Percentiles rank a stretch among this genome's conserved stretches.
Evolutionary conservation across 2,888 invertebrate species (phyloP).

Genomic region (Drosophila prolongata): DNA sequence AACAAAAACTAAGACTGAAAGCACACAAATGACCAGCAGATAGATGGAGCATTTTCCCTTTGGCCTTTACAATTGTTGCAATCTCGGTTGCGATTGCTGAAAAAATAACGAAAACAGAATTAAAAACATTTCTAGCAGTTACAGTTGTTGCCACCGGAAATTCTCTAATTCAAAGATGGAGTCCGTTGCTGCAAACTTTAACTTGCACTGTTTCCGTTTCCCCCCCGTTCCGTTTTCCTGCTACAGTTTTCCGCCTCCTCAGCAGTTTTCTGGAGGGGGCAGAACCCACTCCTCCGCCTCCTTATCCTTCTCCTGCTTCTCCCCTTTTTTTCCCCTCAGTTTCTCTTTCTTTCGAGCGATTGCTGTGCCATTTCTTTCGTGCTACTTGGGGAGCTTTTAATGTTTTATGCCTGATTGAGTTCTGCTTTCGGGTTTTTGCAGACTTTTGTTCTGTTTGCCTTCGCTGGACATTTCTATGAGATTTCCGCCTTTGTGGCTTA

Average conservation of each 20-base stretch:
- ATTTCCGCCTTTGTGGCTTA: conserved; percentile 67
- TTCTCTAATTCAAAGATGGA: conserved; percentile 71
- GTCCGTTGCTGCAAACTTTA: conserved; percentile 58
- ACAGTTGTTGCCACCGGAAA: conserved; percentile 64
- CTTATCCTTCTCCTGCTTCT: no score
- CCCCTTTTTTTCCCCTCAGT: not conserved
- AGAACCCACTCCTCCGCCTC: not conserved
- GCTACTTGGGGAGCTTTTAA: conserved; percentile 58
- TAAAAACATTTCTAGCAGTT: conserved; percentile 61
- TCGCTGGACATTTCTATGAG: conserved; percentile 62
- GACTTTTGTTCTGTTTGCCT: conserved; percentile 62
- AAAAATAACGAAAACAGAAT: conserved; percentile 49
- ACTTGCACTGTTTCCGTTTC: conserved; percentile 63
- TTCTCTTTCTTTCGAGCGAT: conserved; percentile 18
- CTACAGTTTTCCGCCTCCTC: conserved; percentile 22
- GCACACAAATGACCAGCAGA: conserved; percentile 23
- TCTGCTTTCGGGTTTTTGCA: conserved; percentile 72
- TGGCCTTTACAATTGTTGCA: conserved; percentile 44
- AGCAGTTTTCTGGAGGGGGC: not conserved
- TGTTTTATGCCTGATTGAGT: conserved; percentile 80
- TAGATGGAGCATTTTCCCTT: conserved; percentile 24
- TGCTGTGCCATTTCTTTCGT: conserved; percentile 44
- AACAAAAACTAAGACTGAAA: conserved; percentile 21
- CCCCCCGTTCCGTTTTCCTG: conserved; percentile 21
- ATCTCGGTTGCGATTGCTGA: conserved; percentile 13